phyloP scores from a whole-genome alignment of 2,797 vertebrate genomes.

The Telmatherina bonti region DNA sequence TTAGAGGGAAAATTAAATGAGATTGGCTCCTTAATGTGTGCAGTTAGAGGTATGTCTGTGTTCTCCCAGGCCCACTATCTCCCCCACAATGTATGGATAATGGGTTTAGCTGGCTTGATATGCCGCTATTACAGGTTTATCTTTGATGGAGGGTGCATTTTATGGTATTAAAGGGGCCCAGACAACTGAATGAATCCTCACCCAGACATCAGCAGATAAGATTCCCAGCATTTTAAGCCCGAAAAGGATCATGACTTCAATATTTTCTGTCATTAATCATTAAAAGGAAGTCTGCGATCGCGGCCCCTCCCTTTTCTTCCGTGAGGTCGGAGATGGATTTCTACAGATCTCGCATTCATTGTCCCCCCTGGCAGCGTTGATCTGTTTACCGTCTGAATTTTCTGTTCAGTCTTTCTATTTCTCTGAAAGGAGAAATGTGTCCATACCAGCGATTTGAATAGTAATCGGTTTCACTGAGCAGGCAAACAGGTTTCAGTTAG shows the following conservation, averaged over 20 bases:
- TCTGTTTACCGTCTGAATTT: conserved; percentile 44
- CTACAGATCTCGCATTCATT: neutral
- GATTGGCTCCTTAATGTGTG: conserved; percentile 53
- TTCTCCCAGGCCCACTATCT: conserved; percentile 52
- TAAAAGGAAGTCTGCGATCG: conserved; percentile 43
- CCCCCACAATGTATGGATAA: conserved; percentile 66
- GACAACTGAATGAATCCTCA: conserved; percentile 59
- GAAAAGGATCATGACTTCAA: conserved; percentile 47
- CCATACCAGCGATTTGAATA: conserved; percentile 30
- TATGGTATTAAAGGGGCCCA: conserved; percentile 63
- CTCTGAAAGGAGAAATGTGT: conserved; percentile 34
- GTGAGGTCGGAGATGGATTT: conserved; percentile 53
- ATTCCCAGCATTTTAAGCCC: conserved; percentile 59
- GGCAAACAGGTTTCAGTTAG: conserved; percentile 37
- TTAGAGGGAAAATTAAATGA: conserved; percentile 68
- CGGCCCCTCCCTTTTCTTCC: conserved; percentile 9
- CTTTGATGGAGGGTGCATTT: conserved; percentile 67
- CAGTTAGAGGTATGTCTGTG: conserved; percentile 43
- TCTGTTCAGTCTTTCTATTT: conserved; percentile 21
- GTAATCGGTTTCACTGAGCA: conserved; percentile 39
- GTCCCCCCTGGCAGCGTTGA: neutral
- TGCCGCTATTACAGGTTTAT: conserved; percentile 67
- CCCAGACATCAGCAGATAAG: conserved; percentile 65
- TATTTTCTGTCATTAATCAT: conserved; percentile 62
- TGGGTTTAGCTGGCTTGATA: conserved; percentile 63